phyloP scores from a whole-genome alignment of 2,113 vertebrate genomes.

The Rhineura floridana region DNA sequence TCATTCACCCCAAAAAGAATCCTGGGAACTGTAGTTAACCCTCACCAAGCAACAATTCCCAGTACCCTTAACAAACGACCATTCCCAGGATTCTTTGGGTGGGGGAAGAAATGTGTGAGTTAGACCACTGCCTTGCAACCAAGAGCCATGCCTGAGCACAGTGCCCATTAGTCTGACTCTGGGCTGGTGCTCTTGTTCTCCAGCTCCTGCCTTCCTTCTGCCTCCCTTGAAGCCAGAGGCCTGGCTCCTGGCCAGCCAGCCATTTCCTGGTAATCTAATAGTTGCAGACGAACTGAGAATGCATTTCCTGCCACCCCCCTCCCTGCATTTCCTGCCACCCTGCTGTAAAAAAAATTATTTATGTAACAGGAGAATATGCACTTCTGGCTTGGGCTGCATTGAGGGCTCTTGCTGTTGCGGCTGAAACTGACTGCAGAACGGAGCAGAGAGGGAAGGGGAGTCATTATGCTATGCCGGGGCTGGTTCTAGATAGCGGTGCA shows the following conservation, averaged over 20 bases:
- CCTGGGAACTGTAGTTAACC: no score
- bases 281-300: constrained; percentile 80
- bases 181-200: constrained; percentile 24
- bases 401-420: constrained; percentile 29
- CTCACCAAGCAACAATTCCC: no score
- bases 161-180: constrained; percentile 53
- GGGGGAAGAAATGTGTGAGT: no score
- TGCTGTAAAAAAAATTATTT: constrained; percentile 79
- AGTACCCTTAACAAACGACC: no score
- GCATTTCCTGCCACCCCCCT: constrained; percentile 80
- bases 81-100: no score
- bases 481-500: background rate
- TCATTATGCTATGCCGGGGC: background rate
- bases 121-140: background rate
- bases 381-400: constrained; percentile 63
- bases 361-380: constrained; percentile 77
- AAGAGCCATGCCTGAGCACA: constrained; percentile 40
- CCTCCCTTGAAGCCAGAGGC: constrained; percentile 63
- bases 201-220: constrained; percentile 45
- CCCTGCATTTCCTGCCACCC: constrained; percentile 80
- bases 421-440: background rate
- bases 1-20: no score
- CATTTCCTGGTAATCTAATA: constrained; percentile 82
- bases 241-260: constrained; percentile 76
- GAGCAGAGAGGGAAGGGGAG: no score